phyloP scores from a whole-genome alignment of 2,797 vertebrate species.

The Melopsittacus undulatus region DNA sequence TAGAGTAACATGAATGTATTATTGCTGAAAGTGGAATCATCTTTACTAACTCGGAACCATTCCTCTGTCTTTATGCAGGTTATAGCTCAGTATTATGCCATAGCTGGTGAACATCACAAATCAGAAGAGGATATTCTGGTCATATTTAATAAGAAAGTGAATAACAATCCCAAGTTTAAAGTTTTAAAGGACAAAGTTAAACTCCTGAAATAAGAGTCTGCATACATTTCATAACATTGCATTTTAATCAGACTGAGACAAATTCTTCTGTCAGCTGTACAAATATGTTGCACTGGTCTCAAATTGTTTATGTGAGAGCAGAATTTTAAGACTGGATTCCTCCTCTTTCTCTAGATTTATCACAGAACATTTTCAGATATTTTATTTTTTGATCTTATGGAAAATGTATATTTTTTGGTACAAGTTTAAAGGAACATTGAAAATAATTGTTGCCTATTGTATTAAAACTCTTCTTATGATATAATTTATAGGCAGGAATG shows the following conservation, averaged over 20 bases:
- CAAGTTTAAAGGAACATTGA: slow-evolving; percentile 60
- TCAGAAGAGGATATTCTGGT: slow-evolving; percentile 85
- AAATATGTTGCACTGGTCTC: neutral
- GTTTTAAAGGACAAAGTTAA: slow-evolving; percentile 90
- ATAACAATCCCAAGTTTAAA: slow-evolving; percentile 88
- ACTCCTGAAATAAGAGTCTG: slow-evolving; percentile 81
- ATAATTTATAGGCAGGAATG: slow-evolving; percentile 13
- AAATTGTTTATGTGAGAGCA: neutral
- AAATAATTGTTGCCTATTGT: slow-evolving; percentile 45
- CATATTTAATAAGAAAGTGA: slow-evolving; percentile 91
- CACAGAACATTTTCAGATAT: slow-evolving; percentile 28
- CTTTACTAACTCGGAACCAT: neutral
- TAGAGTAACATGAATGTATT: neutral
- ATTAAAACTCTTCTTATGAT: slow-evolving; percentile 24
- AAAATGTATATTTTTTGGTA: slow-evolving; percentile 76
- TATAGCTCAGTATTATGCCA: slow-evolving; percentile 86
- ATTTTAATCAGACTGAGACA: neutral
- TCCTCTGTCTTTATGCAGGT: slow-evolving; percentile 78
- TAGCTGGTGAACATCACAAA: slow-evolving; percentile 77
- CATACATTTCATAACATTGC: neutral
- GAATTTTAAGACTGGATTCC: neutral
- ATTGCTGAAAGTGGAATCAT: neutral
- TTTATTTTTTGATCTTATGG: slow-evolving; percentile 70
- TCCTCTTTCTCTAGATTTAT: slow-evolving; percentile 11
- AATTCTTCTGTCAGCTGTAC: neutral